Evolutionary conservation across 2,888 invertebrate genomes (phyloP), one percentile per base, ranked within the genome.

Genomic region (Sphaeridia pumilis): DNA sequence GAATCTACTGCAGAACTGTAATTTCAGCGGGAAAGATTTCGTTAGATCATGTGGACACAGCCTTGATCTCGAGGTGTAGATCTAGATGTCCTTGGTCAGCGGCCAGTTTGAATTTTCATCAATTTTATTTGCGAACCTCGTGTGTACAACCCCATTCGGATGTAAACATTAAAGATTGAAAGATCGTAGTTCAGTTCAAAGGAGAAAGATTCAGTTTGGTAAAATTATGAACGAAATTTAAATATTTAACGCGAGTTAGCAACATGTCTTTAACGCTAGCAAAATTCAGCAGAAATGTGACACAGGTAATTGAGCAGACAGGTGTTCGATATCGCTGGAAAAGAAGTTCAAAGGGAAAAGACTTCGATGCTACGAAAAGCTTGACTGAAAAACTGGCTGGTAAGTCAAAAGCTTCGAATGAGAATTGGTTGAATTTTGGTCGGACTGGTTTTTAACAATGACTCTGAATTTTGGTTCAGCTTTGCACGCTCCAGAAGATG

Each of bases 341-440:
- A 58, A 59, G 83, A 36, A 74, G 82, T 67, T 31, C 43, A 14
- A 49, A 35, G 17, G 87, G 87, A 56, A 82, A 81, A 71, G 75
- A 82, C 10, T 85, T 86, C 3, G 79, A 78, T 35, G 71, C 77
- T 42, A 83, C 84, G 27, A 77, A 75, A 66, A 77, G 75, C 0
- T 70, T 88, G 54, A 75, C 80, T 65, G 80, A 87, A 67, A 76
- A 83, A 54, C 66, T 87, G 53, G 76, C 77, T 67, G 81, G 85
- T 78, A 66, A 49, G 17, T 49, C 22, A 17, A 21, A 21, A 31
- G 10, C 31, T 10, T 10, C 10, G 31, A 31, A 31, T 31, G 14
- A 31, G 14, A 10, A 31, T 10, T 41, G 17, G 17, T 41, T 17
- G 22, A 21, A 17, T 21, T 42, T 5, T 21, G 22, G n/a, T 3